phyloP scores from a whole-genome alignment of 2,113 vertebrate species.

The Scalopus aquaticus region DNA sequence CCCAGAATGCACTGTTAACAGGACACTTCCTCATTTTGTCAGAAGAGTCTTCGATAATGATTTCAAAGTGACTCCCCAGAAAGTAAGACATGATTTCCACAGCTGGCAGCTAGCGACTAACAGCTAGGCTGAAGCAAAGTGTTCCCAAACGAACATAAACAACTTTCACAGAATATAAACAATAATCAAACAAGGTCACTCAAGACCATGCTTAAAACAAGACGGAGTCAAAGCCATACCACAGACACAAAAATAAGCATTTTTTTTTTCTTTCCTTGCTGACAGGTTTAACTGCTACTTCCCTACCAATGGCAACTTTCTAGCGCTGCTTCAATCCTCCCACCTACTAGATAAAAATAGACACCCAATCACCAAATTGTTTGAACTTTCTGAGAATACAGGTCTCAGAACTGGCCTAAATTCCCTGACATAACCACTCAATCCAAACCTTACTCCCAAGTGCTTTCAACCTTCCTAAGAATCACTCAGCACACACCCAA shows the following conservation, averaged over 20 bases:
- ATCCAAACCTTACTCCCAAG: neutral
- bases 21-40: neutral
- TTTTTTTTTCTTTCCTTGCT: neutral
- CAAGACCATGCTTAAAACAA: neutral
- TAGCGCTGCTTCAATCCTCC: neutral
- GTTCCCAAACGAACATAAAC: slow-evolving; percentile 48
- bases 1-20: neutral
- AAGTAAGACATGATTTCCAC: neutral
- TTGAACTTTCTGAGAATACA: neutral
- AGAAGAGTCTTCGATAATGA: neutral
- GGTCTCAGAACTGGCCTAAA: neutral
- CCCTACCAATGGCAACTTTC: neutral
- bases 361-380: neutral
- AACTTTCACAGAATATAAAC: slow-evolving; percentile 44
- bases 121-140: slow-evolving; percentile 11
- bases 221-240: neutral
- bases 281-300: neutral
- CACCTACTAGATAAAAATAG: neutral
- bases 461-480: neutral
- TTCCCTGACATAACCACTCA: neutral
- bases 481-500: neutral
- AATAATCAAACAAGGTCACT: neutral
- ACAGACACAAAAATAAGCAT: slow-evolving; percentile 11
- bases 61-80: slow-evolving; percentile 16
- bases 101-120: slow-evolving; percentile 7